Evolutionary conservation across 2,797 vertebrate species (phyloP), one percentile per base, ranked within the genome.

Genomic region (Coluber constrictor): DNA sequence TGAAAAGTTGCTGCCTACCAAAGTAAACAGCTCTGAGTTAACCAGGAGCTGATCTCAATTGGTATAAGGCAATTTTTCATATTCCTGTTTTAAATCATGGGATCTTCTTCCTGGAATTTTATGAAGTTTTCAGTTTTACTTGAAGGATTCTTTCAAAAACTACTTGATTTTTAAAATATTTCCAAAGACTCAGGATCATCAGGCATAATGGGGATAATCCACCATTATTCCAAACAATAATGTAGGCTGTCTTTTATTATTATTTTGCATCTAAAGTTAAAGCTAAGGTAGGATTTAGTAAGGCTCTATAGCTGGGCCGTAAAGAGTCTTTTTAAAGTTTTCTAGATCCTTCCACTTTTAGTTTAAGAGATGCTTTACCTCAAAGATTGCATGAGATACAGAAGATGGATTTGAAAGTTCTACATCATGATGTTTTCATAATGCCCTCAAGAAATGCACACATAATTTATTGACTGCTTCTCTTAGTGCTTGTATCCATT

Each of bases 381-480:
- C 74, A 88, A 95, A 93, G 18, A 66, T 90, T 54, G 92, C 37
- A 83, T 92, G 23, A 54, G 2, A 9, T 92, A 43, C 0, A 2
- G 79, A 59, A 90, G 94, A 95, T 94, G 86, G 79, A 59, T 95
- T 94, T 95, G 87, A 79, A 87, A 25, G 92, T 94, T 93, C 94
- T 94, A 93, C 92, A 90, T 61, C 93, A 87, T 29, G 79, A 94
- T 57, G 18, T 70, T 91, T 90, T 61, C 51, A 74, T 74, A 92
- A 11, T 95, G 90, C 94, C 95, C 92, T 93, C 94, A 95, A 97
- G 96, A 96, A 96, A 96, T 59, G 37, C 92, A 96, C 95, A 95
- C 95, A 95, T 95, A 95, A 95, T 96, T 96, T 93, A 95, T 95
- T 91, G 96, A 95, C 93, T 95, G 86, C 90, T 79, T 87, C 92